Evolutionary conservation across 2,888 invertebrate genomes (phyloP).

Genomic region (Melinopterus prodromus): DNA sequence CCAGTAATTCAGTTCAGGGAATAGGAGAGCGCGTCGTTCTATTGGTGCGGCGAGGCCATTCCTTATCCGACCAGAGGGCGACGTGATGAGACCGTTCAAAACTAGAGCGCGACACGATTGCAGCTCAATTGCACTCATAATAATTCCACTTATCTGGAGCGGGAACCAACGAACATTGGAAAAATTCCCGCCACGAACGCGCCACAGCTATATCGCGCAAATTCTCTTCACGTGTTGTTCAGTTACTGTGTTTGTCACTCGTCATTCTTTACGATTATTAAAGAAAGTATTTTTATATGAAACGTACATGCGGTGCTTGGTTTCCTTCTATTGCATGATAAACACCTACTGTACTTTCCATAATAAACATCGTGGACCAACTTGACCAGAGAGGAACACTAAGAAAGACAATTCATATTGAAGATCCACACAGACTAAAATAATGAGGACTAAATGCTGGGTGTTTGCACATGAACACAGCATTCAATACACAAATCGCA

Average conservation of each 20-base stretch:
- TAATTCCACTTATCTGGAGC: slow-evolving; percentile 4
- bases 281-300: background rate
- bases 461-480: no score
- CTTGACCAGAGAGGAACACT: no score
- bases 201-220: background rate
- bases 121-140: background rate
- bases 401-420: no score
- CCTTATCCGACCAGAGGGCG: slow-evolving; percentile 4
- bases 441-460: no score
- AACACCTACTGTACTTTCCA: no score
- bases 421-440: no score
- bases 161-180: background rate
- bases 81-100: slow-evolving; percentile 4
- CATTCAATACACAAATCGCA: no score
- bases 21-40: background rate
- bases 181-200: background rate
- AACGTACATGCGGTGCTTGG: no score
- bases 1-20: slow-evolving; percentile 4
- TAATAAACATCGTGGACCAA: no score
- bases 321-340: no score
- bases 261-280: background rate
- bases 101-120: background rate
- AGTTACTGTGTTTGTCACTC: background rate
- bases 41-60: background rate
- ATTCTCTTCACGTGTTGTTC: background rate